These are phyloP conservation scores for Meganola albula DNA, from an alignment of 2,888 invertebrate genomes.

Conservation along the genomic window DNA sequence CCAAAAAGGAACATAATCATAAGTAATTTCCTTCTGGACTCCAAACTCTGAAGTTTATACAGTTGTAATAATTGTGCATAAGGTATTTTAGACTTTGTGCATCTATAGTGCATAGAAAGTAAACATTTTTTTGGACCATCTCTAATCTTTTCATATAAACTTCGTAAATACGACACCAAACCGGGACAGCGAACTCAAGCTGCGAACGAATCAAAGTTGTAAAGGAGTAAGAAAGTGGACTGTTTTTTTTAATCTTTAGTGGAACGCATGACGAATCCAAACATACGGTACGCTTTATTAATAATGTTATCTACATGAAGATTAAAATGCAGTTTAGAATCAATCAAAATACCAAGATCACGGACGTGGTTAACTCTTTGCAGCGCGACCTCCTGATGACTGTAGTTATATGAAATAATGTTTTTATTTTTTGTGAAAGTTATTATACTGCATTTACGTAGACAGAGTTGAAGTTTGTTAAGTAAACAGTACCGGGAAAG, in stretches of 20 bases:
- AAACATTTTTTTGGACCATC: too few relatives aligned
- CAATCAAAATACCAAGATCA: conserved; percentile 14
- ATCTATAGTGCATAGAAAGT: too few relatives aligned
- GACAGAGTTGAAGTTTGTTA: too few relatives aligned
- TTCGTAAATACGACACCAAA: too few relatives aligned
- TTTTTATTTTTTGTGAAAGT: not conserved
- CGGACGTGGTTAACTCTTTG: not conserved
- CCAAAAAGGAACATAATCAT: too few relatives aligned
- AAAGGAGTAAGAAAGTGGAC: conserved; percentile 7
- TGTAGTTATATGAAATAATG: not conserved
- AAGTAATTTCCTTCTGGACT: too few relatives aligned
- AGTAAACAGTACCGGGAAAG: too few relatives aligned
- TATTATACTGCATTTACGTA: too few relatives aligned
- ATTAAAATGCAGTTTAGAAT: conserved; percentile 14
- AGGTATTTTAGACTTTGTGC: too few relatives aligned
- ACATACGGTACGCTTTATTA: conserved; percentile 15
- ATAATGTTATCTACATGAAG: conserved; percentile 12
- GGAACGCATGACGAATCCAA: conserved; percentile 14
- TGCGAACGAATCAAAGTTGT: conserved; percentile 12
- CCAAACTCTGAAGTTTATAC: too few relatives aligned
- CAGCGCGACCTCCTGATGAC: not conserved
- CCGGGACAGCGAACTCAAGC: conserved; percentile 10
- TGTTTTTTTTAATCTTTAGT: conserved; percentile 6
- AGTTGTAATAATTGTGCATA: too few relatives aligned
- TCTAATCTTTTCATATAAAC: too few relatives aligned